phyloP scores from a whole-genome alignment of 2,113 vertebrate species.

The Dasyprocta punctata region DNA sequence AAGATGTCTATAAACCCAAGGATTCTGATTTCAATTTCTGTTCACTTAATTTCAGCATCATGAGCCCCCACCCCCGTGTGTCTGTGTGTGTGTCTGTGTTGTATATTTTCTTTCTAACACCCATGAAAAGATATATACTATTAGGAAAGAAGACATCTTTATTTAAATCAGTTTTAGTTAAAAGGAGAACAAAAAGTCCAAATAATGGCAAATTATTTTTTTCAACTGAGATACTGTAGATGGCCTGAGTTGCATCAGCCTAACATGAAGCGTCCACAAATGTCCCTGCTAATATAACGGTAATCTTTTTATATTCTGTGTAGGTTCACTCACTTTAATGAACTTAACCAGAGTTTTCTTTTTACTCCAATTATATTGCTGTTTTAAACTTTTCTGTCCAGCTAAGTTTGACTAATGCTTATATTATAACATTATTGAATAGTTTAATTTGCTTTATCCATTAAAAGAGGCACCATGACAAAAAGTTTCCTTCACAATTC shows the following conservation, averaged over 20 bases:
- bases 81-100: not conserved
- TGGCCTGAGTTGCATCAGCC: not conserved
- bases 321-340: not conserved
- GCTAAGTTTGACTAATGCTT: not conserved
- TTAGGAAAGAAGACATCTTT: constrained; percentile 1
- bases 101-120: not conserved
- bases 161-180: not conserved
- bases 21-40: not conserved
- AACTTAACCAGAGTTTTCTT: not conserved
- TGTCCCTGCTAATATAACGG: accelerated
- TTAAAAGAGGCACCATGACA: not conserved
- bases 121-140: not conserved
- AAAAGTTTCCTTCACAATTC: not conserved
- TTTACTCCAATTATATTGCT: not conserved
- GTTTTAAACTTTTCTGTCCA: constrained; percentile 12
- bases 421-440: not conserved
- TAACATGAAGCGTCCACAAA: accelerated
- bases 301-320: not conserved
- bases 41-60: not conserved
- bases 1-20: not conserved
- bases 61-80: not conserved
- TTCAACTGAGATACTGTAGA: not conserved
- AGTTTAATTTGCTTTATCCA: not conserved
- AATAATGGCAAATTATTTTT: not conserved
- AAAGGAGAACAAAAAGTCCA: constrained; percentile 46